Percentiles rank a stretch among this genome's conserved stretches.
Evolutionary conservation across 2,797 vertebrate genomes (phyloP).

Genomic region (Ptychadena robeensis): DNA sequence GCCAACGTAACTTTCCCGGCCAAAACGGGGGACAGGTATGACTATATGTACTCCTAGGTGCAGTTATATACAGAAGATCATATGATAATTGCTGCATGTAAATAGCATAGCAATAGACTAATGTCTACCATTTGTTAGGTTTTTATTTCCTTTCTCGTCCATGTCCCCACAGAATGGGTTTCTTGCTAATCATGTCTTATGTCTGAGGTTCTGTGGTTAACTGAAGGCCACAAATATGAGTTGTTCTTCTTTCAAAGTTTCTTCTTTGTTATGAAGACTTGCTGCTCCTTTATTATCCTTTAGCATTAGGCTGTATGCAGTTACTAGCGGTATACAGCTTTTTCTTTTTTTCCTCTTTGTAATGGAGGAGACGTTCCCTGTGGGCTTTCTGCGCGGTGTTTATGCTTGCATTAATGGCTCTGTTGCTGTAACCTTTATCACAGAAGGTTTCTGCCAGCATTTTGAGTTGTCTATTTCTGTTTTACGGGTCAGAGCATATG

Average conservation of each 20-base stretch:
- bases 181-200: not conserved
- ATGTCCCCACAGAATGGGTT: not conserved
- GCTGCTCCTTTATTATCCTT: not conserved
- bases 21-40: too few species aligned
- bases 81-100: too few species aligned
- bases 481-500: not conserved
- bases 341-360: not conserved
- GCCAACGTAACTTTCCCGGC: too few species aligned
- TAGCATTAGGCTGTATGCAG: not conserved
- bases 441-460: not conserved
- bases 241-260: not conserved
- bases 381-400: not conserved
- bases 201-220: not conserved
- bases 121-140: not conserved
- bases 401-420: not conserved
- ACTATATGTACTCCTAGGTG: too few species aligned
- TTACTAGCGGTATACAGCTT: not conserved
- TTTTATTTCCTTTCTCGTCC: not conserved
- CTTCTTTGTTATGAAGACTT: not conserved
- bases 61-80: too few species aligned
- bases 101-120: too few species aligned
- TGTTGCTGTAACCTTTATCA: not conserved
- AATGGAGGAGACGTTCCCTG: not conserved
- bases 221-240: not conserved
- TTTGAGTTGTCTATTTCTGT: not conserved